Percentiles rank a stretch among this genome's conserved stretches.
Evolutionary conservation across 2,113 vertebrate species (phyloP).

Genomic region (Butorides virescens): DNA sequence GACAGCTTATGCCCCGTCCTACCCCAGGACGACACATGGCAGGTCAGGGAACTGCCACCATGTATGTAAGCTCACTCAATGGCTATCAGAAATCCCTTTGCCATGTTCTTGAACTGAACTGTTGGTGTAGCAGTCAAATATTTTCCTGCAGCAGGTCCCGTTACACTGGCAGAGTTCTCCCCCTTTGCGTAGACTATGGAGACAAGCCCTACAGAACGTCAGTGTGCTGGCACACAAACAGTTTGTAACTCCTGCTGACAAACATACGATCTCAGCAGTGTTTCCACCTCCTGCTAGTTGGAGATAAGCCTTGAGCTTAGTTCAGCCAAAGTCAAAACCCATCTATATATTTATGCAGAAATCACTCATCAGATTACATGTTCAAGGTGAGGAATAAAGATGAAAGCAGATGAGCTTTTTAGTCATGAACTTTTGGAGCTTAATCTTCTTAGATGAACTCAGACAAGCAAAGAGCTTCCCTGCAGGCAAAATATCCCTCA

Average conservation of each 20-base stretch:
- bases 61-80: rapidly evolving
- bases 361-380: background rate
- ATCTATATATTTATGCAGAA: background rate
- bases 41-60: background rate
- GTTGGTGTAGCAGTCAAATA: rapidly evolving
- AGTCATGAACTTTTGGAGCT: slow-evolving; percentile 27
- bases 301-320: slow-evolving; percentile 30
- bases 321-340: slow-evolving; percentile 19
- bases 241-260: background rate
- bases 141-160: background rate
- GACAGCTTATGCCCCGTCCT: background rate
- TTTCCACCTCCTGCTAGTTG: background rate
- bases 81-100: background rate
- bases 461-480: slow-evolving; percentile 25
- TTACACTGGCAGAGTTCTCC: background rate
- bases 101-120: background rate
- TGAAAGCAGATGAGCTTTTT: slow-evolving; percentile 33
- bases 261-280: background rate
- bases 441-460: slow-evolving; percentile 55
- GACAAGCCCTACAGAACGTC: background rate
- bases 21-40: rapidly evolving
- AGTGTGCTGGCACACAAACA: background rate
- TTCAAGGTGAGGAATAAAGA: slow-evolving; percentile 29
- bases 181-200: rapidly evolving
- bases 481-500: background rate